phyloP scores from a whole-genome alignment of 2,888 invertebrate species.

The Pandemis heparana region DNA sequence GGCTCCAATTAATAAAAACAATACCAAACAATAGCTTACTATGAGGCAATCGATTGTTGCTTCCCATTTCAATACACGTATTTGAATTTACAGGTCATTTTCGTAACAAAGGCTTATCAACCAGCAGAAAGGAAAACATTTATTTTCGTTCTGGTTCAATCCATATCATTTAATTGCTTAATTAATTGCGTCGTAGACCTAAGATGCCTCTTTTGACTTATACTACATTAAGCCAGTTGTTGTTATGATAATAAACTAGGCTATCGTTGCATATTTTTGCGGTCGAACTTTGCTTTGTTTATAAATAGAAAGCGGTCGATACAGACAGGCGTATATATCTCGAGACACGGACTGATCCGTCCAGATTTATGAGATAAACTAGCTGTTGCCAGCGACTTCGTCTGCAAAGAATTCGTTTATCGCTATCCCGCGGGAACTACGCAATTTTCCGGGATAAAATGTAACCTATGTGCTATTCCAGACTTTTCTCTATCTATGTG shows the following conservation, averaged over 20 bases:
- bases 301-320: slow-evolving; percentile 49
- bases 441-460: no score
- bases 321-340: slow-evolving; percentile 27
- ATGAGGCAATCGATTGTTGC: not conserved
- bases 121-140: not conserved
- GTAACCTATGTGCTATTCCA: no score
- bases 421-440: no score
- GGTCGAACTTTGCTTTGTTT: slow-evolving; percentile 30
- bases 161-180: not conserved
- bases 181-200: not conserved
- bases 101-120: slow-evolving; percentile 2
- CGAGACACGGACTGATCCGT: slow-evolving; percentile 45
- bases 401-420: no score
- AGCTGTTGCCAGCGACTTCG: no score
- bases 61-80: slow-evolving; percentile 5
- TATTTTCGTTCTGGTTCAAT: not conserved
- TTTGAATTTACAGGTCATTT: slow-evolving; percentile 9
- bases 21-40: slow-evolving; percentile 3
- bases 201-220: not conserved
- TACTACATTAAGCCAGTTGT: not conserved
- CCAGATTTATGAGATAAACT: slow-evolving; percentile 48
- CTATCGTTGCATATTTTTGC: slow-evolving; percentile 22
- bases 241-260: slow-evolving; percentile 8
- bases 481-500: no score
- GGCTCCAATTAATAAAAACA: not conserved